These are phyloP conservation scores for Noctilio leporinus DNA, from an alignment of 2,113 vertebrate species.

Conservation along the genomic window DNA sequence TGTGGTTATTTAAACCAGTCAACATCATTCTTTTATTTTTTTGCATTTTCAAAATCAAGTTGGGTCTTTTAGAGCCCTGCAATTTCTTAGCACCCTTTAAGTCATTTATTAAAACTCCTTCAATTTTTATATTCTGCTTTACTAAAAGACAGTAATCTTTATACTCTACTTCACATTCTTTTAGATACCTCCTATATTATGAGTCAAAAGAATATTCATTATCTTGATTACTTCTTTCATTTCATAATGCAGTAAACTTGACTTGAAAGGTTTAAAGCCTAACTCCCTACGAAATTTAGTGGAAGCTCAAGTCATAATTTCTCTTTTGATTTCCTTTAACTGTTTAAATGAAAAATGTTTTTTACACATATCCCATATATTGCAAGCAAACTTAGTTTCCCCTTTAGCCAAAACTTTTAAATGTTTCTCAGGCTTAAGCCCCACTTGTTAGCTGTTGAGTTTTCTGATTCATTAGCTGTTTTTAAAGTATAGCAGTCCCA, in stretches of 20 bases:
- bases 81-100: conserved; percentile 21
- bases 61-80: not conserved
- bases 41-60: not conserved
- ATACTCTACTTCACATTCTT: conserved; percentile 1
- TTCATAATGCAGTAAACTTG: conserved; percentile 28
- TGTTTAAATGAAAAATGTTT: not conserved
- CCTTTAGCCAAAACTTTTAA: not conserved
- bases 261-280: conserved; percentile 9
- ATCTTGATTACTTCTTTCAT: conserved; percentile 29
- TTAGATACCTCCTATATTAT: conserved; percentile 2
- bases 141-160: not conserved
- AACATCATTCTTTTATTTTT: not conserved
- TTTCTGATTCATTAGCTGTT: conserved; percentile 1
- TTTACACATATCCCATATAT: not conserved
- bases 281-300: conserved; percentile 5
- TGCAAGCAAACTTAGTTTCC: not conserved
- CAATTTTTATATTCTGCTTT: conserved; percentile 9
- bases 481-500: not conserved
- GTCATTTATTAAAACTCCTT: conserved; percentile 28
- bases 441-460: not conserved
- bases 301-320: not conserved
- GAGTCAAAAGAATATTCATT: conserved; percentile 23
- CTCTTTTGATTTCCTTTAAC: conserved; percentile 10
- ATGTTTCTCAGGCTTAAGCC: not conserved
- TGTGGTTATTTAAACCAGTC: conserved; percentile 14